phyloP scores from a whole-genome alignment of 2,888 invertebrate species.

The Lepas anatifera region DNA sequence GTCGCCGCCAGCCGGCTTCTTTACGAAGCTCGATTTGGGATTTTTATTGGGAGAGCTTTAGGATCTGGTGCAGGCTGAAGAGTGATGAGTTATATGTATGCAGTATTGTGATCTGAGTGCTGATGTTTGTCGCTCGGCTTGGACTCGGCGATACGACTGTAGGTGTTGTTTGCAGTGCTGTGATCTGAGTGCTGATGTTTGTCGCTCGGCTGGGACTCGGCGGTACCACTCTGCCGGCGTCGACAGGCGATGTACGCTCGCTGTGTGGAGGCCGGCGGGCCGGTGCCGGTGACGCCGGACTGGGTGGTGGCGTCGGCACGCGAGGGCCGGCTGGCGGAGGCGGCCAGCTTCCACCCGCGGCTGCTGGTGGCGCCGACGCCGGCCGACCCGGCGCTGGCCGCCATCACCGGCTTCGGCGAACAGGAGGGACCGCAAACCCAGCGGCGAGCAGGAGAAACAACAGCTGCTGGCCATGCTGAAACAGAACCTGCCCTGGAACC shows the following conservation, averaged over 20 bases:
- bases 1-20: too few relatives aligned
- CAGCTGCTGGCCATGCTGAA: constrained; percentile 18
- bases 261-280: not conserved
- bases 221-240: too few relatives aligned
- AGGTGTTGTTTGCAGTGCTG: too few relatives aligned
- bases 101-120: too few relatives aligned
- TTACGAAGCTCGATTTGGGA: too few relatives aligned
- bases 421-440: not conserved
- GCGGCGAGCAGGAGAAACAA: constrained; percentile 9
- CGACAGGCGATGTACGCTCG: constrained; percentile 2
- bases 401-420: constrained; percentile 10
- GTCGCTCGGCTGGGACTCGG: too few relatives aligned
- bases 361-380: constrained; percentile 5
- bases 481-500: constrained; percentile 21
- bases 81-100: too few relatives aligned
- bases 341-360: constrained; percentile 8
- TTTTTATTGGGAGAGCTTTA: too few relatives aligned
- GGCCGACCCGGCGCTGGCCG: constrained; percentile 7
- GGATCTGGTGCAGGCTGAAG: too few relatives aligned
- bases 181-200: too few relatives aligned
- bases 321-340: not conserved
- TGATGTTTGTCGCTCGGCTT: too few relatives aligned
- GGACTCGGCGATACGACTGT: too few relatives aligned
- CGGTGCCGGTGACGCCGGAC: constrained; percentile 1
- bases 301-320: not conserved